A percentile compares a stretch with the other conserved stretches of the same genome.
Evolutionary conservation across 2,797 vertebrate species (phyloP).

Genomic region (Simalia tracyae): DNA sequence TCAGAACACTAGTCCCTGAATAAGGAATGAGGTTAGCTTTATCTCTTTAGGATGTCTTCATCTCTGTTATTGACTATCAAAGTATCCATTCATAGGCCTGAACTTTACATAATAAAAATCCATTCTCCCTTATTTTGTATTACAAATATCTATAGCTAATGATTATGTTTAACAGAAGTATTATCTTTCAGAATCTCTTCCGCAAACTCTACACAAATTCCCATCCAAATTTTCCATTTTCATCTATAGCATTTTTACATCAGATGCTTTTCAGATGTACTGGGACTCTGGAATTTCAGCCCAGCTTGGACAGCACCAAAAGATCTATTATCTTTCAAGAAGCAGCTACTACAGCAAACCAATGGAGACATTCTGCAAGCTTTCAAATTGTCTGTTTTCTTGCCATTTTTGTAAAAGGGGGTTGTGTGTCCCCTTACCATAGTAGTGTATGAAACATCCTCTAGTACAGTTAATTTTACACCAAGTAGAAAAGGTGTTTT

Average conservation of each 20-base stretch:
- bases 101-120: neutral
- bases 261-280: neutral
- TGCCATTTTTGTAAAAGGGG: neutral
- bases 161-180: neutral
- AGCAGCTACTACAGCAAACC: neutral
- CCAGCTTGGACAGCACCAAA: neutral
- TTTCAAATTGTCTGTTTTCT: neutral
- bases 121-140: neutral
- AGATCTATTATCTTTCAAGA: neutral
- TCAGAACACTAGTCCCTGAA: neutral
- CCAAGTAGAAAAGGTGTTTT: neutral
- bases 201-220: neutral
- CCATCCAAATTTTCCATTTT: neutral
- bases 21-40: neutral
- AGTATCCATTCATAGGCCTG: neutral
- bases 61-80: neutral
- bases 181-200: neutral
- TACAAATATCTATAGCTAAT: neutral
- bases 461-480: neutral
- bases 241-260: neutral
- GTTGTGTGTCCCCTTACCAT: neutral
- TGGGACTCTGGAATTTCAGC: neutral
- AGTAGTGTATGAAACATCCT: neutral
- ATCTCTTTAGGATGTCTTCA: neutral
- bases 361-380: neutral